Percentiles rank a stretch among this genome's conserved stretches.
Conservation (phyloP, 1,140 invertebrate genomes). For the Drosophila trapezifrons region DNA sequence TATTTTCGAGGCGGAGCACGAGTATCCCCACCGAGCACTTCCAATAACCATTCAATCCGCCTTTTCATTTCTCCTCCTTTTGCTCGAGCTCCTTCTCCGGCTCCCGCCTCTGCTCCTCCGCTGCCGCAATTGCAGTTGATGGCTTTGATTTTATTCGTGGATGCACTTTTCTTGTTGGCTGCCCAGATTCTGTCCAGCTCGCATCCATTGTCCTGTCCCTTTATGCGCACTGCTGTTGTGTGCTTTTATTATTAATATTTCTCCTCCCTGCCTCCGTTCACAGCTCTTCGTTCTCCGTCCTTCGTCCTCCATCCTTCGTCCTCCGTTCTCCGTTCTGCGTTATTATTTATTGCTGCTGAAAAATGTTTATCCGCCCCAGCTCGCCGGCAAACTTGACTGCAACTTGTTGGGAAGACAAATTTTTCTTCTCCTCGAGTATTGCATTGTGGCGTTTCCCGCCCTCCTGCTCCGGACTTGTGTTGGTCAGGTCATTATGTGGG, state of each 20-base stretch:
- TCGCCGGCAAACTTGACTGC: slow-evolving; percentile 74
- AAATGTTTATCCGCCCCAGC: slow-evolving; percentile 79
- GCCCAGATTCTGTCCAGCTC: slow-evolving; percentile 58
- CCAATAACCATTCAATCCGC: slow-evolving; percentile 80
- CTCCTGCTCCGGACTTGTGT: slow-evolving; percentile 34
- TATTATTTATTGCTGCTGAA: slow-evolving; percentile 82
- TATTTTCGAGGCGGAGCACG: slow-evolving; percentile 38
- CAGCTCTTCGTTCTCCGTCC: slow-evolving; percentile 25
- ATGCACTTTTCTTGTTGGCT: slow-evolving; percentile 77
- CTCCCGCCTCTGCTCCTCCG: not conserved
- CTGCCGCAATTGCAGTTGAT: slow-evolving; percentile 79
- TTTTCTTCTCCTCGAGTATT: slow-evolving; percentile 50
- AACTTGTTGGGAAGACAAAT: slow-evolving; percentile 79
- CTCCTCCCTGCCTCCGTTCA: slow-evolving; percentile 13
- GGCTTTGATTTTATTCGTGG: slow-evolving; percentile 83
- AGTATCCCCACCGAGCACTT: slow-evolving; percentile 47
- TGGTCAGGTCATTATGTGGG: slow-evolving; percentile 76
- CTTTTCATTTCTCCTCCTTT: slow-evolving; percentile 19
- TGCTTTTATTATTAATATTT: slow-evolving; percentile 81
- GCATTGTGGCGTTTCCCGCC: slow-evolving; percentile 5
- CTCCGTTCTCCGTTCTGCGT: slow-evolving; percentile 31
- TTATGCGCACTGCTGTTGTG: slow-evolving; percentile 67
- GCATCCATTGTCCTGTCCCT: slow-evolving; percentile 59
- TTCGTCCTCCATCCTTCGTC: not conserved
- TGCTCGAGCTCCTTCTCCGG: slow-evolving; percentile 2